These are phyloP conservation scores for Anguilla anguilla DNA, from an alignment of 2,797 vertebrate species.

Conservation along the genomic window DNA sequence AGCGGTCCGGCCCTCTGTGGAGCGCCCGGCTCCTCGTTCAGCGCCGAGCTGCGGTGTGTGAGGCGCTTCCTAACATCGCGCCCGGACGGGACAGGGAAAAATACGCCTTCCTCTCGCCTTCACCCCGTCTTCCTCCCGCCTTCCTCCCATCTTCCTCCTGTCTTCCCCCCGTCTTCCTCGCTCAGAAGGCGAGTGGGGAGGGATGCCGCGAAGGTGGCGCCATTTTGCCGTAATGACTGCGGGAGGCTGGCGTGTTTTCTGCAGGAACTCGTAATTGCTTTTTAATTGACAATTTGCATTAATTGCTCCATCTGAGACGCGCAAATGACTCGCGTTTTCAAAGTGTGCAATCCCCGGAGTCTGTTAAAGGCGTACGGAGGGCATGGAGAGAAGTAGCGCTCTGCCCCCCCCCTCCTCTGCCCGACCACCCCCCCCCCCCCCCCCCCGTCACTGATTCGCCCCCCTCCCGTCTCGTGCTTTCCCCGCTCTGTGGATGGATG, in stretches of 20 bases:
- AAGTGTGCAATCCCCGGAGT: not conserved
- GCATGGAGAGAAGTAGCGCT: not conserved
- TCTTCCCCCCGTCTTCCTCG: slow-evolving; percentile 39
- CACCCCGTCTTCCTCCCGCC: too few species aligned
- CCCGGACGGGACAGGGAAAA: slow-evolving; percentile 48
- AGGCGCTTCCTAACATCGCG: slow-evolving; percentile 53
- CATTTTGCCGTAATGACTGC: slow-evolving; percentile 74
- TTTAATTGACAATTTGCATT: slow-evolving; percentile 80
- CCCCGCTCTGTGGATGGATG: not conserved
- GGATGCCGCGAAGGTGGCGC: slow-evolving; percentile 57
- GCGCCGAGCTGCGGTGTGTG: slow-evolving; percentile 37
- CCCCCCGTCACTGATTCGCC: too few species aligned
- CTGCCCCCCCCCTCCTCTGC: not conserved
- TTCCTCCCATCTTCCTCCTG: too few species aligned
- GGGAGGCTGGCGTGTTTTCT: slow-evolving; percentile 65
- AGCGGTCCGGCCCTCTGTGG: slow-evolving; percentile 32
- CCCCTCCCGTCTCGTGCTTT: not conserved
- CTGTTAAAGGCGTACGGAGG: not conserved
- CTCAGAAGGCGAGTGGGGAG: slow-evolving; percentile 41
- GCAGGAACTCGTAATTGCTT: slow-evolving; percentile 78
- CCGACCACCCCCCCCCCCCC: not conserved
- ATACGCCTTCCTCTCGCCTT: not conserved
- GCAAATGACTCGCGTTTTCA: slow-evolving; percentile 61
- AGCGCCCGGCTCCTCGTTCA: slow-evolving; percentile 39
- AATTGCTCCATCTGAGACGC: slow-evolving; percentile 75